Percentiles rank a stretch among this genome's conserved stretches.
Evolutionary conservation across 2,797 vertebrate genomes (phyloP).

Genomic region (Dipus sagitta): DNA sequence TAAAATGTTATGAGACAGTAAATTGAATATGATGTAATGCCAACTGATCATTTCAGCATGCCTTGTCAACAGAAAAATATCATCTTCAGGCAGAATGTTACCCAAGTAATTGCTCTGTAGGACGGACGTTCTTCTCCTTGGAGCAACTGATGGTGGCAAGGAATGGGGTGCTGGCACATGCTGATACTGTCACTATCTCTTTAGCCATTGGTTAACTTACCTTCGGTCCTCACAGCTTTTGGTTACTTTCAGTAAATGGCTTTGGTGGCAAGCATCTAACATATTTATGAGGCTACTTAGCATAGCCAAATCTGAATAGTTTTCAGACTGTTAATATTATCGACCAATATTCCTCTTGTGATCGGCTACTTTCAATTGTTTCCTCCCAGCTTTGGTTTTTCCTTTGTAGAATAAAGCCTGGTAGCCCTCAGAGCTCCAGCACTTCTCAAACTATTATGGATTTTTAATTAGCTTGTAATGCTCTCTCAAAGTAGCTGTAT

Average conservation of each 20-base stretch:
- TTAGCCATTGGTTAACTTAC: slow-evolving; percentile 50
- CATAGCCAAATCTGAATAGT: slow-evolving; percentile 23
- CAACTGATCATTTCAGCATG: slow-evolving; percentile 67
- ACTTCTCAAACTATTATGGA: neutral
- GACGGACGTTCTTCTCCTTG: slow-evolving; percentile 45
- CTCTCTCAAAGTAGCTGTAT: neutral
- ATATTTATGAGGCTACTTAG: slow-evolving; percentile 24
- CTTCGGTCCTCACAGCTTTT: neutral
- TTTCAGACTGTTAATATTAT: slow-evolving; percentile 30
- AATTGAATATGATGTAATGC: slow-evolving; percentile 74
- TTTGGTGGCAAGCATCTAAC: slow-evolving; percentile 50
- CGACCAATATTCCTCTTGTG: neutral
- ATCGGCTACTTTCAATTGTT: neutral
- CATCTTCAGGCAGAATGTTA: slow-evolving; percentile 67
- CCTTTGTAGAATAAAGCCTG: neutral
- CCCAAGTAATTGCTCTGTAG: slow-evolving; percentile 50
- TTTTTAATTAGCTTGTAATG: slow-evolving; percentile 15
- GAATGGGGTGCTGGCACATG: slow-evolving; percentile 44
- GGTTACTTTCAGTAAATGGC: slow-evolving; percentile 22
- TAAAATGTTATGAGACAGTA: slow-evolving; percentile 69
- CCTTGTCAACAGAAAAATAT: slow-evolving; percentile 77
- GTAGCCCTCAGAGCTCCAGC: neutral
- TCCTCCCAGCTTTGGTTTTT: neutral
- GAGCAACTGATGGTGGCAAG: slow-evolving; percentile 22
- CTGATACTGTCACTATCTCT: slow-evolving; percentile 5